Percentiles rank a stretch among this genome's conserved stretches.
phyloP scores from a whole-genome alignment of 2,888 invertebrate genomes.

The Rutpela maculata region DNA sequence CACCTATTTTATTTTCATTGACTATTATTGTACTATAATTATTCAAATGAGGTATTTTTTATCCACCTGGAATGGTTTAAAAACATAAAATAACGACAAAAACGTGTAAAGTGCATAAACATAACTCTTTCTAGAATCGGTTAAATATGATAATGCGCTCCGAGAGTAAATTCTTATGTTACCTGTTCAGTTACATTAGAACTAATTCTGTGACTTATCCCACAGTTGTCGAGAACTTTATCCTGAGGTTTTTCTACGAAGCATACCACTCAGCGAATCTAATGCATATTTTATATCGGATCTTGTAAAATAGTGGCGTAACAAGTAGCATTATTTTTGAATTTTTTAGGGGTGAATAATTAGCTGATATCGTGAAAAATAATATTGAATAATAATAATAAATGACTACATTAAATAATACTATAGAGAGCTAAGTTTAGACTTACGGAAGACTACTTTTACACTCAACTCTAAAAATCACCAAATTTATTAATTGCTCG shows the following conservation, averaged over 20 bases:
- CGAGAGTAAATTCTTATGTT: constrained; percentile 52
- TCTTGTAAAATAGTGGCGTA: constrained; percentile 18
- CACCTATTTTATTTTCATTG: background rate
- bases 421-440: too few relatives aligned
- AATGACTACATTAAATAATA: too few relatives aligned
- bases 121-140: constrained; percentile 40
- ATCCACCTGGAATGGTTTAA: background rate
- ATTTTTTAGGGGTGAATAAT: background rate
- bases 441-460: too few relatives aligned
- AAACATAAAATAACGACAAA: constrained; percentile 5
- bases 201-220: constrained; percentile 53
- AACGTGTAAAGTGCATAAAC: constrained; percentile 32
- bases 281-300: background rate
- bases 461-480: too few relatives aligned
- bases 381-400: too few relatives aligned
- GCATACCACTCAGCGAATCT: constrained; percentile 31
- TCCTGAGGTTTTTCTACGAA: constrained; percentile 52
- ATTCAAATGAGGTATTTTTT: constrained; percentile 17
- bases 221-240: constrained; percentile 46
- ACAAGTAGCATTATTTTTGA: background rate
- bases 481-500: too few relatives aligned
- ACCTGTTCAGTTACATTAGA: constrained; percentile 47
- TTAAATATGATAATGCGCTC: constrained; percentile 47
- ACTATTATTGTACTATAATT: constrained; percentile 13
- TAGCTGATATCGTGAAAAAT: too few relatives aligned